phyloP scores from a whole-genome alignment of 2,113 vertebrate genomes.

The Pontoporia blainvillei region DNA sequence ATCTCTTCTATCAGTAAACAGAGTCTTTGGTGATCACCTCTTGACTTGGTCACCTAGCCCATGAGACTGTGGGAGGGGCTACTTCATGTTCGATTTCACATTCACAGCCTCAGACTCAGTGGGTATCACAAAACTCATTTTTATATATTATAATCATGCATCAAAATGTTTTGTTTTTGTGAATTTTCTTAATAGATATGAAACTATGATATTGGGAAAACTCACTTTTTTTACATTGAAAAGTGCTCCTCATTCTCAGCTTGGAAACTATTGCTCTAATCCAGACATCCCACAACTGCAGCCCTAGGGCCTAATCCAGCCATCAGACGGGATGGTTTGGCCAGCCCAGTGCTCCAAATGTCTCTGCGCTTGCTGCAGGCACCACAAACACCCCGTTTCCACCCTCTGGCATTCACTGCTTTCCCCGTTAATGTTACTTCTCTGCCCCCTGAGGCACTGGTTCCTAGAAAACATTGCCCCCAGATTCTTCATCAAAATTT shows the following conservation, averaged over 20 bases:
- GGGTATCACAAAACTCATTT: neutral
- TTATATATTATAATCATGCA: neutral
- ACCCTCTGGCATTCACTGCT: neutral
- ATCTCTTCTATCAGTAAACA: neutral
- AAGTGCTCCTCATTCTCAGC: neutral
- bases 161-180: neutral
- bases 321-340: neutral
- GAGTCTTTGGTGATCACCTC: neutral
- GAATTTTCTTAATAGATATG: neutral
- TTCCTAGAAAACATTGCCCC: neutral
- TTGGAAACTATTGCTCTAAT: neutral
- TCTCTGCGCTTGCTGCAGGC: neutral
- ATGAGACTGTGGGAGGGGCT: neutral
- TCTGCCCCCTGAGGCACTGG: neutral
- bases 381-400: neutral
- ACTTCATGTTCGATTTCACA: neutral
- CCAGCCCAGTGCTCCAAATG: neutral
- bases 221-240: neutral
- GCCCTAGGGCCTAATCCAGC: neutral
- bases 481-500: neutral
- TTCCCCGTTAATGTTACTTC: neutral
- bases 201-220: neutral
- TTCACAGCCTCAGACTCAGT: neutral
- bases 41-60: neutral
- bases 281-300: neutral